phyloP scores from a whole-genome alignment of 1,140 invertebrate species.

The Harlomillsia oculata region DNA sequence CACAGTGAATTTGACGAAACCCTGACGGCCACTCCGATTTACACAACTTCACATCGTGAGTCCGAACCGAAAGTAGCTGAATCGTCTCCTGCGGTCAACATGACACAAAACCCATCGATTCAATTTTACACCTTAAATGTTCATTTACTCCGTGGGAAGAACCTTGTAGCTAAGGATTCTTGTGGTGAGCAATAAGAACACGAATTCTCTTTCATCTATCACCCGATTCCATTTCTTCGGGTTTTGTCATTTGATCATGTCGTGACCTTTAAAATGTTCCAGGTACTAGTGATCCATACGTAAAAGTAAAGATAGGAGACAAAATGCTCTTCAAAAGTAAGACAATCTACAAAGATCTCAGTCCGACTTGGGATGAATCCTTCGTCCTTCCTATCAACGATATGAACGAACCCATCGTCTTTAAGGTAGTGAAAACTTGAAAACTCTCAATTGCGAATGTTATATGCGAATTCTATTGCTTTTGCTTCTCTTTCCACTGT shows the following conservation, averaged over 20 bases:
- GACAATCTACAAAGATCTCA: constrained; percentile 64
- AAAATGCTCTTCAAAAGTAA: constrained; percentile 85
- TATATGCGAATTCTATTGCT: too few species aligned
- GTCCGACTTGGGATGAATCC: constrained; percentile 91
- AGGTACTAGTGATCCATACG: constrained; percentile 96
- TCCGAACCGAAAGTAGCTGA: not conserved
- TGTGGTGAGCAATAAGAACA: constrained; percentile 59
- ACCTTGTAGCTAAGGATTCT: constrained; percentile 86
- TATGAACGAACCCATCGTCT: constrained; percentile 71
- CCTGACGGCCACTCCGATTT: constrained; percentile 1
- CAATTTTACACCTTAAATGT: constrained; percentile 78
- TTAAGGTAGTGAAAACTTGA: too few species aligned
- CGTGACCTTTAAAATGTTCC: constrained; percentile 38
- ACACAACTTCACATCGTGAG: constrained; percentile 7
- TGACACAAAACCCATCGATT: constrained; percentile 2
- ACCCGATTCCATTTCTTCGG: not conserved
- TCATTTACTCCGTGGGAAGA: constrained; percentile 72
- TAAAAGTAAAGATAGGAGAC: constrained; percentile 88
- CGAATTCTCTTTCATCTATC: not conserved
- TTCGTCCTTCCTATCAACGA: constrained; percentile 92
- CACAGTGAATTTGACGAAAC: constrained; percentile 20
- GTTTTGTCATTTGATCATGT: not conserved
- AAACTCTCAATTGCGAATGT: too few species aligned
- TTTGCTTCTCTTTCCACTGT: too few species aligned
- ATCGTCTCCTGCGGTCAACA: not conserved